These are phyloP conservation scores for Formica aserva DNA, from an alignment of 2,888 invertebrate genomes.

Conservation along the genomic window DNA sequence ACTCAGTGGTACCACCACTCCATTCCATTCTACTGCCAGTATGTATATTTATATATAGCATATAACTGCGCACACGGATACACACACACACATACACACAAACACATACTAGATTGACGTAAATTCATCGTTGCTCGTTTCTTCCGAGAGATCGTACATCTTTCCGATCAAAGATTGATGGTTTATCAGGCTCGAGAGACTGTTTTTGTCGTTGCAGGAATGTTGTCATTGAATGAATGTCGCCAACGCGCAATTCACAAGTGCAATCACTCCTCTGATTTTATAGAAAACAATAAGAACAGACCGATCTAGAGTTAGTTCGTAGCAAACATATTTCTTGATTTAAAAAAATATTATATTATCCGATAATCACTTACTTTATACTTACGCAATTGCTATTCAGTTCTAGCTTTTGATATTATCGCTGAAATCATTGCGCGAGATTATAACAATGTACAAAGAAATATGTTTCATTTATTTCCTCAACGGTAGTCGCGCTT, in stretches of 20 bases:
- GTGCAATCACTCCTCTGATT: neutral
- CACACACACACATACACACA: neutral
- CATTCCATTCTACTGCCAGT: slow-evolving; percentile 11
- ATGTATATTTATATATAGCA: slow-evolving; percentile 37
- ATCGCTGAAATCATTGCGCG: neutral
- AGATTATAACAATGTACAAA: neutral
- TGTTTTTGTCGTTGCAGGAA: slow-evolving; percentile 19
- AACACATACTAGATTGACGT: slow-evolving; percentile 28
- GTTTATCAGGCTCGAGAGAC: slow-evolving; percentile 1
- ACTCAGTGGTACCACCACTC: slow-evolving; percentile 60
- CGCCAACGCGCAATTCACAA: slow-evolving; percentile 7
- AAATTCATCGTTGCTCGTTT: slow-evolving; percentile 51
- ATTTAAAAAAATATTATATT: neutral
- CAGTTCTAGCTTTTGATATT: neutral
- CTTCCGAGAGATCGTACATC: slow-evolving; percentile 65
- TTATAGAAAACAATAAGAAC: neutral
- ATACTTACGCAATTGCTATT: neutral
- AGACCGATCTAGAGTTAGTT: neutral
- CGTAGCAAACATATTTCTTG: neutral
- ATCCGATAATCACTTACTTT: neutral
- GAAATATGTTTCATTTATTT: neutral
- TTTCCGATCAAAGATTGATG: slow-evolving; percentile 40
- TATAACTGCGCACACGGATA: slow-evolving; percentile 22
- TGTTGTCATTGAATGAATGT: slow-evolving; percentile 4
- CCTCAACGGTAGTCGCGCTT: slow-evolving; percentile 40